These are phyloP conservation scores for Ceyx melanurus DNA, from an alignment of 2,113 vertebrate species.

Conservation along the genomic window DNA sequence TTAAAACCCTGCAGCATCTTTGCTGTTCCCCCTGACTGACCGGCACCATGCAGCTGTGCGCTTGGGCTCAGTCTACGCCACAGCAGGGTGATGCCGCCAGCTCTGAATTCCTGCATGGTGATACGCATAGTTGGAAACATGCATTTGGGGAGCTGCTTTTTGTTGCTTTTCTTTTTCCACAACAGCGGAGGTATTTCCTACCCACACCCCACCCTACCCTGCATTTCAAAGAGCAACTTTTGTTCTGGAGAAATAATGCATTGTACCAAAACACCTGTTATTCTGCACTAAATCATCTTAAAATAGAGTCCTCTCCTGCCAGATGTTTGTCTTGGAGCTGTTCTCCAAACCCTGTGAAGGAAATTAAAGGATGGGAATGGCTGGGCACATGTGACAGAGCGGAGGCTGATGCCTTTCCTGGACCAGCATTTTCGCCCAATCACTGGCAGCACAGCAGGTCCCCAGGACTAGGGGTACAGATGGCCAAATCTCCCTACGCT, in stretches of 20 bases:
- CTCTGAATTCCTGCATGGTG: fast-evolving
- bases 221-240: not conserved
- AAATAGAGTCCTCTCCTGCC: not conserved
- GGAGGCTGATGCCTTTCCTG: not conserved
- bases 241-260: not conserved
- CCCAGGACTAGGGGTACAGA: not conserved
- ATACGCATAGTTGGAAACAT: not conserved
- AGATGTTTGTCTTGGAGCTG: constrained; percentile 24
- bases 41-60: not conserved
- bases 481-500: not conserved
- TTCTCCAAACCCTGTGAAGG: not conserved
- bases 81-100: not conserved
- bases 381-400: not conserved
- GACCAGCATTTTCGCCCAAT: fast-evolving
- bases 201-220: fast-evolving
- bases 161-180: not conserved
- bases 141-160: not conserved
- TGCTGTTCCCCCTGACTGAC: not conserved
- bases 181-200: not conserved
- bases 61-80: fast-evolving
- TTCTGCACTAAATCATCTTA: constrained; percentile 22
- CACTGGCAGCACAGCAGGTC: not conserved
- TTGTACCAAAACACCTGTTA: not conserved
- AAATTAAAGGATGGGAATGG: not conserved
- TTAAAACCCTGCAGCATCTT: not conserved